Evolutionary conservation across 2,888 invertebrate species (phyloP), one percentile per base, ranked within the genome.

Genomic region (Pasiphila rectangulata): DNA sequence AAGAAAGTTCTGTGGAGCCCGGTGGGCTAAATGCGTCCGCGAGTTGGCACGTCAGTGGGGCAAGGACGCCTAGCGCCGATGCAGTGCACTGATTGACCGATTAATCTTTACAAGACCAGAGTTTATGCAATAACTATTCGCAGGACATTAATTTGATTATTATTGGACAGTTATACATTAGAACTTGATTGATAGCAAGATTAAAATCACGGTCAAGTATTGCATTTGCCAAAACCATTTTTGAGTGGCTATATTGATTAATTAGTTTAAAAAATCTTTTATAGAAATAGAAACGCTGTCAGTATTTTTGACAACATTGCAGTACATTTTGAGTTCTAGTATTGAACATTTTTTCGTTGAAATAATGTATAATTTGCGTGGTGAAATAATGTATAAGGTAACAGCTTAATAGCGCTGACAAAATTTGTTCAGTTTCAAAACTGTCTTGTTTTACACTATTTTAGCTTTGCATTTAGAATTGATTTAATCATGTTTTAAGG

Each of bases 1-100:
- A 74, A 76, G 79, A 79, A 81, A 83, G 81, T 80, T 70, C 68
- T 77, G 63, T 57, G 59, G 61, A 64, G 79, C 74, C 77, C 74
- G 81, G 75, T 76, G 76, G 75, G 54, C 85, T 87, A 87, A 82
- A 83, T 73, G 68, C 75, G 85, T 81, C 73, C 67, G 75, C 72
- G 48, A 44, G 39, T 77, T 83, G 83, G 82, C 80, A 76, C 83
- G 72, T 71, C 78, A 86, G 77, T 85, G 78, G 86, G 85, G 79
- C 86, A 87, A 87, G 86, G 86, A 83, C 86, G 83, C 73, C 51
- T 65, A 75, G 79, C 77, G 78, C 77, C 81, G 70, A 80, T 83
- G 83, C 82, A 80, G 63, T 74, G 68, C 79, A 82, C 81, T 83
- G 85, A 87, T 86, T 78, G 77, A 77, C 75, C 78, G 83, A 86